Conservation (phyloP, 1,140 invertebrate genomes). For the Pogonomyrmex barbatus region DNA sequence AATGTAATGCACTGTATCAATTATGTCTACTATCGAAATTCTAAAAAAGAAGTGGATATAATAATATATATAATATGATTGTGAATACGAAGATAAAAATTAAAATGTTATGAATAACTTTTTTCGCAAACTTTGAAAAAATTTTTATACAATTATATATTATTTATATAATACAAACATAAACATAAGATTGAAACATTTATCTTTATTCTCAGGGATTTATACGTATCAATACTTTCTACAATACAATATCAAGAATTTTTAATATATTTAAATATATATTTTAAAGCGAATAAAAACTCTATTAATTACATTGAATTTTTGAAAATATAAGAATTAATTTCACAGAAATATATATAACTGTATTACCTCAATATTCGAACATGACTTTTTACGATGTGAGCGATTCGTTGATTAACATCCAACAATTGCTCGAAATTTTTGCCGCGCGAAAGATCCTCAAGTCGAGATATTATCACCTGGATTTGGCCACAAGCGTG, state of each 20-base stretch:
- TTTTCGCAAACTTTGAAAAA: too few species aligned
- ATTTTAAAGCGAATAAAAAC: too few species aligned
- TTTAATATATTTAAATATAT: too few species aligned
- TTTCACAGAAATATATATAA: neutral
- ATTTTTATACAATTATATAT: too few species aligned
- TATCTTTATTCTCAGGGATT: too few species aligned
- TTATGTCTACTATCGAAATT: neutral
- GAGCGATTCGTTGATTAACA: slow-evolving; percentile 36
- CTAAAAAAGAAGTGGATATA: neutral
- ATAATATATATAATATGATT: neutral
- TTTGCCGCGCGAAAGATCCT: slow-evolving; percentile 59
- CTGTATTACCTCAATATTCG: slow-evolving; percentile 54
- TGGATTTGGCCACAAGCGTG: slow-evolving; percentile 72
- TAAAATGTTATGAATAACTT: neutral
- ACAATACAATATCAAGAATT: too few species aligned
- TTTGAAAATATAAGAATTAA: neutral
- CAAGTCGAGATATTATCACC: slow-evolving; percentile 57
- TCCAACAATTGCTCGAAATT: neutral
- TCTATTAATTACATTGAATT: neutral
- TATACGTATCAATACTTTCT: too few species aligned
- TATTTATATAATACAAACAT: too few species aligned
- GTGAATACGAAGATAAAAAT: neutral
- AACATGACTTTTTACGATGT: slow-evolving; percentile 39
- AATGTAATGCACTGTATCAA: too few species aligned
- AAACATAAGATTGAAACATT: too few species aligned